Evolutionary conservation across 2,113 vertebrate genomes (phyloP).

Genomic region (Ceuthmochares aereus): DNA sequence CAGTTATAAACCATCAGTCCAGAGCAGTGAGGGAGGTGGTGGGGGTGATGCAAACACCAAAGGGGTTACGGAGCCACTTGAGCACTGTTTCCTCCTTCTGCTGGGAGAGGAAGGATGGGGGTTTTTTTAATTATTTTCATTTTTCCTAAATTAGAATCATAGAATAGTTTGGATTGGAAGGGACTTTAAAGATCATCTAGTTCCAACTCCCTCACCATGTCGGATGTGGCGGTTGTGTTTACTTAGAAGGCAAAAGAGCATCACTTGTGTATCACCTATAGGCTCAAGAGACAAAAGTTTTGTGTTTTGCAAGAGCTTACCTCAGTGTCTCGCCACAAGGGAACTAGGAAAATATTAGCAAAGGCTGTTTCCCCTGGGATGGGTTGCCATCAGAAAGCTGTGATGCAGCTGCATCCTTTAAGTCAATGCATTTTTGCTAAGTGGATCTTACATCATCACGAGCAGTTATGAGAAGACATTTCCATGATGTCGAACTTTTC

Average conservation of each 20-base stretch:
- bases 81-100: not conserved
- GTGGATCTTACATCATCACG: not conserved
- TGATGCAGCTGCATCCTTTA: not conserved
- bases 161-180: too few relatives aligned
- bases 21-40: rapidly evolving
- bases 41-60: not conserved
- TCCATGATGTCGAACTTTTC: not conserved
- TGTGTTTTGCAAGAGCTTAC: not conserved
- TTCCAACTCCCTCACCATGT: too few relatives aligned
- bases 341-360: not conserved
- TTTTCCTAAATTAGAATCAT: not conserved
- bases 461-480: not conserved
- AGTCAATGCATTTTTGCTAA: not conserved
- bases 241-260: rapidly evolving
- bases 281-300: not conserved
- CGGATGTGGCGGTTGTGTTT: not conserved
- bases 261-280: not conserved
- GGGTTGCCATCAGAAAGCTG: not conserved
- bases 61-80: not conserved
- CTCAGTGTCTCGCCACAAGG: not conserved
- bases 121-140: not conserved
- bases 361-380: not conserved
- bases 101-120: not conserved
- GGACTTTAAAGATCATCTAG: too few relatives aligned
- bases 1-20: not conserved